A percentile compares a stretch with the other conserved stretches of the same genome.
phyloP scores from a whole-genome alignment of 2,888 invertebrate species.

The Stegana nigrithorax region DNA sequence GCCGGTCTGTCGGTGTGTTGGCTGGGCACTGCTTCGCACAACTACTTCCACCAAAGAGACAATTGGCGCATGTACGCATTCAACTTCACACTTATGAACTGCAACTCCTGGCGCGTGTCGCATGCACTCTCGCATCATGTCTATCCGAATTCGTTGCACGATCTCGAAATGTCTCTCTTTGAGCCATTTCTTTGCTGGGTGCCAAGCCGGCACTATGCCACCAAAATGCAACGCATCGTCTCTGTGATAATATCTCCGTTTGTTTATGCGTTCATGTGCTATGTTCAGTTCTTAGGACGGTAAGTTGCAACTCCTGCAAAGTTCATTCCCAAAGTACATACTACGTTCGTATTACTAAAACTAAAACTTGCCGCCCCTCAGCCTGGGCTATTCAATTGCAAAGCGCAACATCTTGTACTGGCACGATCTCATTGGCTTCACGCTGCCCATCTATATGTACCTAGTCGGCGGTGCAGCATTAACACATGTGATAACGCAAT shows the following conservation, averaged over 20 bases:
- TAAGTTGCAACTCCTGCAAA: slow-evolving; percentile 23
- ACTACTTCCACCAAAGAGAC: slow-evolving; percentile 80
- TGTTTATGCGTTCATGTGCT: slow-evolving; percentile 42
- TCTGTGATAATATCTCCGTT: slow-evolving; percentile 70
- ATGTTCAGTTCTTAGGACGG: slow-evolving; percentile 40
- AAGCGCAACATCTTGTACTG: slow-evolving; percentile 49
- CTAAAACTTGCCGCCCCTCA: too few relatives aligned
- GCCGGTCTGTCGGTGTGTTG: slow-evolving; percentile 73
- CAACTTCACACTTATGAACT: slow-evolving; percentile 74
- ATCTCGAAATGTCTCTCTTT: slow-evolving; percentile 76
- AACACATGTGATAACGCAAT: slow-evolving; percentile 57
- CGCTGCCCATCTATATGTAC: slow-evolving; percentile 67
- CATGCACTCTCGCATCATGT: slow-evolving; percentile 83
- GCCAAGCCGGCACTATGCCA: slow-evolving; percentile 71
- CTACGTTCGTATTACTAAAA: too few relatives aligned
- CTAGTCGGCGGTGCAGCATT: slow-evolving; percentile 48
- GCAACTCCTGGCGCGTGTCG: slow-evolving; percentile 78
- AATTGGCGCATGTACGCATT: slow-evolving; percentile 84
- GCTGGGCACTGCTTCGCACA: slow-evolving; percentile 76
- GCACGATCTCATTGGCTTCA: slow-evolving; percentile 67
- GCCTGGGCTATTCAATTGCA: slow-evolving; percentile 40
- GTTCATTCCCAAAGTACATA: too few relatives aligned
- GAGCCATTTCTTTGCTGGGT: slow-evolving; percentile 78
- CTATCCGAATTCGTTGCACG: slow-evolving; percentile 81
- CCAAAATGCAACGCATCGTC: slow-evolving; percentile 69